Percentiles rank a stretch among this genome's conserved stretches.
Conservation (phyloP, 2,797 vertebrate genomes). For the Hypotaenidia okinawae region DNA sequence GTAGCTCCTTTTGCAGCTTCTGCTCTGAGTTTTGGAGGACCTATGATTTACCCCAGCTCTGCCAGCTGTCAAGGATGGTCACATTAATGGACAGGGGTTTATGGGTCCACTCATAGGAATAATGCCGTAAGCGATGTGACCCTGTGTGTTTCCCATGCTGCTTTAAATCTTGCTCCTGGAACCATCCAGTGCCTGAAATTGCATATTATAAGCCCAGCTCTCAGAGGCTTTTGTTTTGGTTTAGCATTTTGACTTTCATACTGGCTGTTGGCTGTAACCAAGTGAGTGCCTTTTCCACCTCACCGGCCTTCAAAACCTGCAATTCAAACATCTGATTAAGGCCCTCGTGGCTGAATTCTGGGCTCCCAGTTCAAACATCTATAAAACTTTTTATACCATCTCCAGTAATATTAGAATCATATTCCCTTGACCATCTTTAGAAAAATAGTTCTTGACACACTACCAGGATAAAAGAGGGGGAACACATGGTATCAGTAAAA, state of each 20-base stretch:
- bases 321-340: not conserved
- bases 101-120: not conserved
- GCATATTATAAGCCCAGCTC: not conserved
- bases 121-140: not conserved
- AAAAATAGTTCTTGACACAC: slow-evolving; percentile 46
- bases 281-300: not conserved
- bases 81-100: not conserved
- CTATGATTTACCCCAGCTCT: not conserved
- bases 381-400: slow-evolving; percentile 58
- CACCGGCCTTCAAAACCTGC: not conserved
- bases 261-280: not conserved
- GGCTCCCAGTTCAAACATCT: slow-evolving; percentile 49
- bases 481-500: slow-evolving; percentile 70
- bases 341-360: not conserved
- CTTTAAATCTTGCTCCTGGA: not conserved
- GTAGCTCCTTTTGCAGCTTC: not conserved
- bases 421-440: slow-evolving; percentile 58
- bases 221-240: not conserved
- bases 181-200: not conserved
- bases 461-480: slow-evolving; percentile 48
- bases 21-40: not conserved
- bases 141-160: not conserved
- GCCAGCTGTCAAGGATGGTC: not conserved
- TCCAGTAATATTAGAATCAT: slow-evolving; percentile 57
- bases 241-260: not conserved